Evolutionary conservation across 2,113 vertebrate genomes (phyloP).

Genomic region (Callocephalon fimbriatum): DNA sequence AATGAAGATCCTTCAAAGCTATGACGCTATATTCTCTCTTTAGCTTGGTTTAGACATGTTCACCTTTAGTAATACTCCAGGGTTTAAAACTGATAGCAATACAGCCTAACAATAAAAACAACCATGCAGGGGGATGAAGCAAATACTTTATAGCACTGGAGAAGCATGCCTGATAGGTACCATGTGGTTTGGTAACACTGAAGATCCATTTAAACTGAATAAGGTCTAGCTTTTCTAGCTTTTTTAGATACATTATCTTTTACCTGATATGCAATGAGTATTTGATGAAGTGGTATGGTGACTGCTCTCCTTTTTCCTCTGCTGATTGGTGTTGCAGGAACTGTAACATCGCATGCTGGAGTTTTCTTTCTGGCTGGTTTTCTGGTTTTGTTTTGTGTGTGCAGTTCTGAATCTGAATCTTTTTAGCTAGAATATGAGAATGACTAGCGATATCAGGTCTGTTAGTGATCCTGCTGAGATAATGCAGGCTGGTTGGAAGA

Average conservation of each 20-base stretch:
- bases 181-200: background rate
- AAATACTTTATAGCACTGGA: background rate
- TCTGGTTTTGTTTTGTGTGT: background rate
- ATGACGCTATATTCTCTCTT: background rate
- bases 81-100: background rate
- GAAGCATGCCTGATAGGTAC: background rate
- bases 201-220: background rate
- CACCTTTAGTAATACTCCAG: background rate
- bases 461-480: background rate
- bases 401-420: background rate
- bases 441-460: background rate
- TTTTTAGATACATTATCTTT: background rate
- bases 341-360: background rate
- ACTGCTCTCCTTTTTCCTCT: background rate
- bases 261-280: background rate
- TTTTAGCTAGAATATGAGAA: background rate
- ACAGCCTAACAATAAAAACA: background rate
- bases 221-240: background rate
- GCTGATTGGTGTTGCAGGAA: background rate
- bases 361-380: background rate
- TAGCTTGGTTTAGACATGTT: background rate
- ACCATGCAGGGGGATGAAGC: background rate
- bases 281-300: background rate
- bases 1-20: background rate
- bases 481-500: background rate